Conservation (phyloP, 1,140 invertebrate genomes). For the Ceratosolen fusciceps region DNA sequence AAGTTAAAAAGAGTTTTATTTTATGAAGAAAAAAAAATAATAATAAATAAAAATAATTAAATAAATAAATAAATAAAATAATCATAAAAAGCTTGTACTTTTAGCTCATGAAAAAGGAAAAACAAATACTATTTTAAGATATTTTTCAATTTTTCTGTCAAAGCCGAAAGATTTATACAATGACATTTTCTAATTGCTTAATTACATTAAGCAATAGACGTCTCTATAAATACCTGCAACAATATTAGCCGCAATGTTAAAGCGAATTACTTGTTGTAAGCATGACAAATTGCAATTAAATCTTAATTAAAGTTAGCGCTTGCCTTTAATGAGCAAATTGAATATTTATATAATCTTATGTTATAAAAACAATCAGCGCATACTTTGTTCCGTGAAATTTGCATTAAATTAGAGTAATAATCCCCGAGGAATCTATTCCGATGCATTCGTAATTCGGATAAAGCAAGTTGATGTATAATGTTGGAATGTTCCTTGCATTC, state of each 20-base stretch:
- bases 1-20: no score
- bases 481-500: background rate
- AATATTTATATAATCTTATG: background rate
- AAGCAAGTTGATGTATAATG: background rate
- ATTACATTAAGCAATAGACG: background rate
- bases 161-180: no score
- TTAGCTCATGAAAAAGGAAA: no score
- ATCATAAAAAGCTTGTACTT: no score
- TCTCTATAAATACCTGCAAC: background rate
- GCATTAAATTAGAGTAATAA: background rate
- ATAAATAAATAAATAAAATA: no score
- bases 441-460: background rate
- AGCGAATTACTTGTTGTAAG: background rate
- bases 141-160: no score
- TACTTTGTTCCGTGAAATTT: background rate
- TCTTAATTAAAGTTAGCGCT: background rate
- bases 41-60: no score
- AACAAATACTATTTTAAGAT: no score
- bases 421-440: background rate
- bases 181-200: background rate
- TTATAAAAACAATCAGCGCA: background rate
- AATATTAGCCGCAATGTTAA: background rate
- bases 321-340: background rate
- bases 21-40: no score
- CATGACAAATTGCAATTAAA: background rate